Conservation (phyloP, 2,113 vertebrate species). For the Tragelaphus buxtoni region DNA sequence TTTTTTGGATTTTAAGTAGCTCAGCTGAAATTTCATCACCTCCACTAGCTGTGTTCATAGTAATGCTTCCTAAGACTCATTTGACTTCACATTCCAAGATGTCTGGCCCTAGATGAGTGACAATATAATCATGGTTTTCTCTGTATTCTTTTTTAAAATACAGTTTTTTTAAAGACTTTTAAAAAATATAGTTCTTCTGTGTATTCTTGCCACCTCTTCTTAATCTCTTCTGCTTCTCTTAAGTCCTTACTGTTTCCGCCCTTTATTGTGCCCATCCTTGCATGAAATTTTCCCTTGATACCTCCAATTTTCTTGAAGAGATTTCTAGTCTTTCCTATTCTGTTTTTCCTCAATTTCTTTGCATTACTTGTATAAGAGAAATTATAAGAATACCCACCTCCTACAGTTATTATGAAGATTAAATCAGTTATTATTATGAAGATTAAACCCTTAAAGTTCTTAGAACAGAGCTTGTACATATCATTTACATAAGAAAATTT, state of each 20-base stretch:
- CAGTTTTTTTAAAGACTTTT: neutral
- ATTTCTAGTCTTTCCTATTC: neutral
- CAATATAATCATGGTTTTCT: neutral
- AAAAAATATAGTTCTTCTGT: neutral
- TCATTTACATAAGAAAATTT: neutral
- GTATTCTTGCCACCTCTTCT: neutral
- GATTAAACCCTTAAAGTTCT: neutral
- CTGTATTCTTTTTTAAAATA: neutral
- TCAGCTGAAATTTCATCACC: neutral
- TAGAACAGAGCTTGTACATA: neutral
- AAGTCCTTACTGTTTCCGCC: fast-evolving
- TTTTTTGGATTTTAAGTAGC: neutral
- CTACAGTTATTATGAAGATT: neutral
- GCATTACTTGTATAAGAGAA: neutral
- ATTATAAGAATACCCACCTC: neutral
- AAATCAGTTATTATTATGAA: neutral
- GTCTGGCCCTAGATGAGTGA: neutral
- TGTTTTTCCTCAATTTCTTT: neutral
- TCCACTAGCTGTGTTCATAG: neutral
- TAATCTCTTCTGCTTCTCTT: neutral
- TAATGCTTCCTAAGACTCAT: neutral
- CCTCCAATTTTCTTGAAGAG: neutral
- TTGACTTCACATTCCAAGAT: neutral
- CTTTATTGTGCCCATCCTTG: neutral
- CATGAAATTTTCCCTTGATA: neutral